Percentiles rank a stretch among this genome's conserved stretches.
phyloP scores from a whole-genome alignment of 2,113 vertebrate genomes.

The Chrysemys picta region DNA sequence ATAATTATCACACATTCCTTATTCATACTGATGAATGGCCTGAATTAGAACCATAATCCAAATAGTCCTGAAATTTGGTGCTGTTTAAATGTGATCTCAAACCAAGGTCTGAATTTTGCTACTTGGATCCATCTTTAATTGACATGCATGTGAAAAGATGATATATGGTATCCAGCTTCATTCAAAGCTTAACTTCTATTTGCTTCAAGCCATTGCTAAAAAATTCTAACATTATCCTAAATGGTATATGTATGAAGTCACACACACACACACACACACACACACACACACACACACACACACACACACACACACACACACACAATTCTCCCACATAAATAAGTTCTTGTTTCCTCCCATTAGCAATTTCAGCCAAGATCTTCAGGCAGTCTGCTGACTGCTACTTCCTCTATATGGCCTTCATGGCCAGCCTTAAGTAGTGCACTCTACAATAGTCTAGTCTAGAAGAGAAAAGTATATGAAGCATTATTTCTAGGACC shows the following conservation, averaged over 20 bases:
- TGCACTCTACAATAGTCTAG: background rate
- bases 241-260: background rate
- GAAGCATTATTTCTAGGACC: background rate
- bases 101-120: background rate
- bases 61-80: background rate
- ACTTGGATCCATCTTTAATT: background rate
- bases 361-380: background rate
- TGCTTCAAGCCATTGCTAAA: background rate
- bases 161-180: background rate
- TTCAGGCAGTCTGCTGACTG: background rate
- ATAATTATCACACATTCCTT: background rate
- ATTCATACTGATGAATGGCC: background rate
- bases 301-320: background rate
- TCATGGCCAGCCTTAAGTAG: rapidly evolving
- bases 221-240: background rate
- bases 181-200: background rate
- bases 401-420: background rate
- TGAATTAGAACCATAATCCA: background rate
- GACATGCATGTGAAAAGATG: background rate
- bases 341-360: background rate
- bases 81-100: background rate
- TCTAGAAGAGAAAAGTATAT: background rate
- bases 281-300: background rate
- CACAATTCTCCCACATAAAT: background rate
- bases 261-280: background rate